These are phyloP conservation scores for Clepsis dumicolana DNA, from an alignment of 2,888 invertebrate genomes.

Conservation along the genomic window DNA sequence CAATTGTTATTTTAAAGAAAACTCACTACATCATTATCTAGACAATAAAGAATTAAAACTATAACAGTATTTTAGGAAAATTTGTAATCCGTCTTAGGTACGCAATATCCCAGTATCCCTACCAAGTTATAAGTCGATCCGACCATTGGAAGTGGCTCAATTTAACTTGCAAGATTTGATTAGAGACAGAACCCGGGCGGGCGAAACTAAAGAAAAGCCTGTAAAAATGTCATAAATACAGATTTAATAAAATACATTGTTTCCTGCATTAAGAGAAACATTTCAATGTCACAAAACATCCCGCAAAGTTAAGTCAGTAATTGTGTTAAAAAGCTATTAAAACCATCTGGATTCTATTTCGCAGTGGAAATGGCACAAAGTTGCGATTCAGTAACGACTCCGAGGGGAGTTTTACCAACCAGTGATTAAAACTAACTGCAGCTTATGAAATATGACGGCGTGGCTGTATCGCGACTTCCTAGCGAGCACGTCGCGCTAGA, in stretches of 20 bases:
- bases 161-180: no score
- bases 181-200: no score
- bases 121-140: no score
- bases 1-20: no score
- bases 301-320: conserved; percentile 50
- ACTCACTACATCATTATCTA: no score
- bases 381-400: conserved; percentile 62
- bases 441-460: conserved; percentile 54
- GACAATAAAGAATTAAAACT: no score
- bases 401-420: conserved; percentile 55
- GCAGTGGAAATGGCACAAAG: conserved; percentile 50
- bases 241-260: conserved; percentile 21
- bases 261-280: conserved; percentile 48
- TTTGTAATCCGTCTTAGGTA: no score
- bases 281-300: conserved; percentile 51
- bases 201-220: no score
- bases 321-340: conserved; percentile 69
- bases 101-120: no score
- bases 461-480: conserved; percentile 17
- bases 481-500: neutral
- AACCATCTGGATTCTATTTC: conserved; percentile 66
- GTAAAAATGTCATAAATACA: neutral
- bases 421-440: conserved; percentile 64
- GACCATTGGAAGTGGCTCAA: no score
- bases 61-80: no score